These are phyloP conservation scores for Ditylenchus weischeri DNA, from an alignment of 2,888 invertebrate genomes.

Conservation along the genomic window DNA sequence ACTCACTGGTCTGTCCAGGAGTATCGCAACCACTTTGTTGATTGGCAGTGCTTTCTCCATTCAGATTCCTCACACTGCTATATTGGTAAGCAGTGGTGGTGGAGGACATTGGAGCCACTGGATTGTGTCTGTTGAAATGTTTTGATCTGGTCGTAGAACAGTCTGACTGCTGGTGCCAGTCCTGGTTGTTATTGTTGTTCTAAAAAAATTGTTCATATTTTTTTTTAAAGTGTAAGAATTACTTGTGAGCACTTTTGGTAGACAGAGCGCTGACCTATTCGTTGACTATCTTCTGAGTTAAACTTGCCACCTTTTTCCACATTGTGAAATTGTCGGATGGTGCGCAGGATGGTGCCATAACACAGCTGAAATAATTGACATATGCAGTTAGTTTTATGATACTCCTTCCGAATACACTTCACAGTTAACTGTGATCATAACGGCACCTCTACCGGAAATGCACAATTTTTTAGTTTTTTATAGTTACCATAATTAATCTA, in stretches of 20 bases:
- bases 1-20: constrained; percentile 15
- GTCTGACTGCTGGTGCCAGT: constrained; percentile 1
- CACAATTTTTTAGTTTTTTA: too few relatives aligned
- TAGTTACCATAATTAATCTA: too few relatives aligned
- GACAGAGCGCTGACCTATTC: constrained; percentile 19
- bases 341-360: constrained; percentile 52
- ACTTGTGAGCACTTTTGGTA: constrained; percentile 20
- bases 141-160: neutral
- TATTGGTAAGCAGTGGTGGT: neutral
- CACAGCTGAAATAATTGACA: constrained; percentile 43
- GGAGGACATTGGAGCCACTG: neutral
- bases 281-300: constrained; percentile 31
- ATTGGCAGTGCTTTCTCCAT: neutral
- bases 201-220: constrained; percentile 7
- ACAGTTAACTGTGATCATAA: too few relatives aligned
- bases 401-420: too few relatives aligned
- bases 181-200: constrained; percentile 16
- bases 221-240: too few relatives aligned
- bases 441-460: too few relatives aligned
- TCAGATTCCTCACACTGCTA: neutral
- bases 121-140: neutral
- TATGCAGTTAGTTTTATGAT: too few relatives aligned
- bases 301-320: constrained; percentile 15
- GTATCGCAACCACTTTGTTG: constrained; percentile 6
- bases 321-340: constrained; percentile 54